Conservation (phyloP, 2,888 invertebrate species). For the Villa cingulata region DNA sequence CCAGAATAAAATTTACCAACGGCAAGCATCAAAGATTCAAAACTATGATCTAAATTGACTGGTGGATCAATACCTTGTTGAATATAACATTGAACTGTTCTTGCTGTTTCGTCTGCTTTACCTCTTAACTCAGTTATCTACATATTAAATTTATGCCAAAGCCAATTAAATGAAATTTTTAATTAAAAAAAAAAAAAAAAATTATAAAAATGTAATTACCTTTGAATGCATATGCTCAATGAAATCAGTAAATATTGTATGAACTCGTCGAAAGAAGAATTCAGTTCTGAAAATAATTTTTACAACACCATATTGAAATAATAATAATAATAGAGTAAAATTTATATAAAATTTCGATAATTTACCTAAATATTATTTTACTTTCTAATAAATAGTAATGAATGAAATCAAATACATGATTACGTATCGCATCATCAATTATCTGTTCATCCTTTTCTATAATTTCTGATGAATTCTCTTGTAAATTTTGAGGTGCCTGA, state of each 20-base stretch:
- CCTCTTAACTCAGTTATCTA: slow-evolving; percentile 60
- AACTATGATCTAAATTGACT: slow-evolving; percentile 55
- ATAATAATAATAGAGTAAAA: no score
- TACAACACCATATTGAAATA: not conserved
- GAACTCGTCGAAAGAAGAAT: slow-evolving; percentile 70
- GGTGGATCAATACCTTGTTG: slow-evolving; percentile 68
- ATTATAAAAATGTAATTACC: slow-evolving; percentile 34
- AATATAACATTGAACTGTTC: slow-evolving; percentile 58
- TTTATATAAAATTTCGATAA: not conserved
- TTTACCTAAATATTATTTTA: slow-evolving; percentile 47
- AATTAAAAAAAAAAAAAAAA: not conserved
- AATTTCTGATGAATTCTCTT: slow-evolving; percentile 37
- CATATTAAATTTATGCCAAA: not conserved
- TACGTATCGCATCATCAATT: slow-evolving; percentile 64
- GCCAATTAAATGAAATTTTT: not conserved
- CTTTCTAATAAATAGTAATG: slow-evolving; percentile 58
- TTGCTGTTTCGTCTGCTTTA: slow-evolving; percentile 78
- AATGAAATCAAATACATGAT: slow-evolving; percentile 66
- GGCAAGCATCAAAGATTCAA: slow-evolving; percentile 68
- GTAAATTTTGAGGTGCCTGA: slow-evolving; percentile 42
- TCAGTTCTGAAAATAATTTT: slow-evolving; percentile 44
- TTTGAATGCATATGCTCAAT: slow-evolving; percentile 86
- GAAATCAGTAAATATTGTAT: slow-evolving; percentile 79
- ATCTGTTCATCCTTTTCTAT: slow-evolving; percentile 66
- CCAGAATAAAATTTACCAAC: slow-evolving; percentile 63